Percentiles rank a stretch among this genome's conserved stretches.
Conservation (phyloP, 2,113 vertebrate species). For the Chloropsis cyanopogon region DNA sequence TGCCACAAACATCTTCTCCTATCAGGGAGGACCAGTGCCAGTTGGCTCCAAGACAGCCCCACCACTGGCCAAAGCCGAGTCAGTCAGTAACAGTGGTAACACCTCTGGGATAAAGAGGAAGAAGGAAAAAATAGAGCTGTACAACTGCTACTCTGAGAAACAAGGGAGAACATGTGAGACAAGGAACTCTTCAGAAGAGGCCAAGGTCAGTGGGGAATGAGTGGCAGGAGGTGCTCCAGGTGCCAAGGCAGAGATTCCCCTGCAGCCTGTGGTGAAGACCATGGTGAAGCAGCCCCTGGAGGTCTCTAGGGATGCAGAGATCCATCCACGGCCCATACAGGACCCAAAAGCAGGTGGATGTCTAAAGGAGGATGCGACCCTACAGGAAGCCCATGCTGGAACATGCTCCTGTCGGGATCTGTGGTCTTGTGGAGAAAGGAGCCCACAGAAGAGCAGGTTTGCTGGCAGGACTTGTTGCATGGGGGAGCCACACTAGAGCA, state of each 20-base stretch:
- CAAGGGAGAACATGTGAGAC: not conserved
- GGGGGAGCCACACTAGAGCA: fast-evolving
- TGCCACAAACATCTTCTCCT: not conserved
- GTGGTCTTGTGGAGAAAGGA: not conserved
- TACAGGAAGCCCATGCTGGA: not conserved
- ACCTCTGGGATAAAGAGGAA: not conserved
- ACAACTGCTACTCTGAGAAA: not conserved
- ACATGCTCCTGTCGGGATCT: not conserved
- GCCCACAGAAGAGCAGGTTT: not conserved
- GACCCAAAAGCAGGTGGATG: not conserved
- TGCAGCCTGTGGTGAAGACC: not conserved
- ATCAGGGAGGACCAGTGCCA: not conserved
- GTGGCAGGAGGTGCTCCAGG: fast-evolving
- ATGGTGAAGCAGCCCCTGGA: fast-evolving
- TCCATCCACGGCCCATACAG: not conserved
- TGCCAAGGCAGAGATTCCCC: not conserved
- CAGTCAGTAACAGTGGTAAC: fast-evolving
- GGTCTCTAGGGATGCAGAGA: fast-evolving
- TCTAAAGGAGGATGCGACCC: not conserved
- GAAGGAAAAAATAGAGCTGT: not conserved
- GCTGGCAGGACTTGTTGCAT: not conserved
- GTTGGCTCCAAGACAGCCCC: fast-evolving
- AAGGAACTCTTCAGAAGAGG: not conserved
- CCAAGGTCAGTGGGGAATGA: not conserved
- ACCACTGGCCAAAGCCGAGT: not conserved